Base-by-base conservation (phyloP, 2,797 vertebrate species). In the Chromobotia macracanthus region DNA sequence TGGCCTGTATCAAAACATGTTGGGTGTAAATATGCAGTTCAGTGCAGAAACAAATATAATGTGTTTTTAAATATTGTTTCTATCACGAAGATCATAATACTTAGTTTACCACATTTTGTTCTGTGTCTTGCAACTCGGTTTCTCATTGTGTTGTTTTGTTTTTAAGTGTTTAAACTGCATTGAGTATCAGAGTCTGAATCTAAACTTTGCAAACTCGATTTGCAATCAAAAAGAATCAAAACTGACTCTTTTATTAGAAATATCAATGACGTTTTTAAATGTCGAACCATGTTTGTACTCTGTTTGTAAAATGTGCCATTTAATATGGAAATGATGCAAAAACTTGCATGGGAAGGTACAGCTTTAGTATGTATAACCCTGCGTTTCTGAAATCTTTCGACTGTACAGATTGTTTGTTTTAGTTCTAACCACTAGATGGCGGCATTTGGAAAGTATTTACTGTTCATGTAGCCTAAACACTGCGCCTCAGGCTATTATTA, bases 251-350 rank as follows among this genome's bases (percentile, higher is more conserved):
- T 41, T 41, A 9, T 41, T 41, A 9, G 9, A 41, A 9, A 41
- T 41, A 10, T 9, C 38, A 10, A 41, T 41, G 7, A 38, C 35
- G 1, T 19, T 44, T 58, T 58, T 19, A 58, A n/a, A n/a, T n/a
- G n/a, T n/a, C 9, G 51, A 3, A 4, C 1, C 3, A 12, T 10
- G 9, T 71, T 72, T 25, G 88, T 80, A 75, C 84, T 50, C 48
- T 53, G 46, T 3, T 46, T n/a, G 1, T 38, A 0, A 19, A 28
- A 44, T 25, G 7, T 60, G 15, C 48, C 0, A n/a, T 11, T 71
- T 72, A 1, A 7, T n/a, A 9, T 51, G 48, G 10, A 56, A 44
- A 25, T 25, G 1, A n/a, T 16, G 13, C 11, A n/a, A 11, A 7
- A n/a, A n/a, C n/a, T n/a, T n/a, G n/a, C 19, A 16, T 44, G 4